Evolutionary conservation across 2,888 invertebrate genomes (phyloP).

Genomic region (Mystacides longicornis): DNA sequence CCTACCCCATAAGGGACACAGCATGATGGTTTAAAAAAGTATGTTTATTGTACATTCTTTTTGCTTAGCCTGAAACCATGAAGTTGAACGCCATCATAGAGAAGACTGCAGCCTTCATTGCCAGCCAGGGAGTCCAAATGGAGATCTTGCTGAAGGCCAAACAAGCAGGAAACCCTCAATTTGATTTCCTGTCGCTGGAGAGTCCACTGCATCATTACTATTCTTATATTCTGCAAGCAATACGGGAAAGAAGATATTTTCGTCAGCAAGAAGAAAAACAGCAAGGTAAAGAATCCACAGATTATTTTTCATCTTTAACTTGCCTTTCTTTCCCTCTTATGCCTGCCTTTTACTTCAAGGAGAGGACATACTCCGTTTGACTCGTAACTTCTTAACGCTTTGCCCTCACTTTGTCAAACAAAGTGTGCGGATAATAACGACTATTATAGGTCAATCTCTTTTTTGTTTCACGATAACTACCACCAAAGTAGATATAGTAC

Average conservation of each 20-base stretch:
- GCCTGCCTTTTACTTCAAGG: too few relatives aligned
- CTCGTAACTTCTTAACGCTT: too few relatives aligned
- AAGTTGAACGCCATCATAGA: constrained; percentile 92
- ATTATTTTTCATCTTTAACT: neutral
- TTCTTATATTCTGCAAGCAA: constrained; percentile 62
- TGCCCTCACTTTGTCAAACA: too few relatives aligned
- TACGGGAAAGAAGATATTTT: constrained; percentile 59
- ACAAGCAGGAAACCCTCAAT: constrained; percentile 88
- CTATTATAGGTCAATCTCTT: too few relatives aligned
- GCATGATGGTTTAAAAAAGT: too few relatives aligned
- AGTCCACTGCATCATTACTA: constrained; percentile 84
- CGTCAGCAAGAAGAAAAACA: constrained; percentile 27
- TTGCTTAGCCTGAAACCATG: constrained; percentile 69
- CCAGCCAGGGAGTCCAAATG: constrained; percentile 92
- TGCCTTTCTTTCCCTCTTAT: too few relatives aligned
- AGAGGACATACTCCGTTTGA: too few relatives aligned
- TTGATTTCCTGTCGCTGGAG: constrained; percentile 86
- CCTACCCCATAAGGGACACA: too few relatives aligned
- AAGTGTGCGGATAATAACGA: too few relatives aligned
- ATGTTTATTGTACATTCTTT: too few relatives aligned
- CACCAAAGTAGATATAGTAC: too few relatives aligned
- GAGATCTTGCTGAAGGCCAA: constrained; percentile 97
- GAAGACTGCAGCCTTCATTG: constrained; percentile 85
- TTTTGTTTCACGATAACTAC: too few relatives aligned
- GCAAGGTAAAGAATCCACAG: constrained; percentile 10